Evolutionary conservation across 2,797 vertebrate species (phyloP).

Genomic region (Cetoscarus ocellatus): DNA sequence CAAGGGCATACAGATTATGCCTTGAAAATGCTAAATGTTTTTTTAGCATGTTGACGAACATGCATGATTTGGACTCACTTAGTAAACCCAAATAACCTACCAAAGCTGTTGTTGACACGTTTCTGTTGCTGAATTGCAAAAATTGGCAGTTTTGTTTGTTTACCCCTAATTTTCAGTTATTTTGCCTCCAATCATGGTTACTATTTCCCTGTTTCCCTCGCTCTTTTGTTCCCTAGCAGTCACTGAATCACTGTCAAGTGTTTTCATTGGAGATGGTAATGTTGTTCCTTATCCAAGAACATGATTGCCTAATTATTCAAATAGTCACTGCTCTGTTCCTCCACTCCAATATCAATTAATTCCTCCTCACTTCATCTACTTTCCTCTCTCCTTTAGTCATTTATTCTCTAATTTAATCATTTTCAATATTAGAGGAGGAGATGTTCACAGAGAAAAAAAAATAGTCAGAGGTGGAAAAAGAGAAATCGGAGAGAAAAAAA

Average conservation of each 20-base stretch:
- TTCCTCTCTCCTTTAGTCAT: constrained; percentile 13
- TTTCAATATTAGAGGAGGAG: constrained; percentile 8
- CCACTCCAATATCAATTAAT: constrained; percentile 34
- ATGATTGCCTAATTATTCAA: constrained; percentile 49
- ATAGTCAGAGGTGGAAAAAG: neutral
- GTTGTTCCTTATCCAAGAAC: constrained; percentile 45
- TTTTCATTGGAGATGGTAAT: constrained; percentile 38
- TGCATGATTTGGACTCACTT: too few species aligned
- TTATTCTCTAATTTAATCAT: constrained; percentile 3
- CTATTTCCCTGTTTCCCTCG: neutral
- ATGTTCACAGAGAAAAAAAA: neutral
- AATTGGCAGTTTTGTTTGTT: too few species aligned
- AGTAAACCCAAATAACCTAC: too few species aligned
- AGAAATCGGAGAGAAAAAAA: neutral
- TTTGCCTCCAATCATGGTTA: neutral
- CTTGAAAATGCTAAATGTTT: too few species aligned
- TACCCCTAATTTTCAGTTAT: neutral
- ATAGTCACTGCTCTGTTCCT: constrained; percentile 30
- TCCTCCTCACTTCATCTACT: constrained; percentile 12
- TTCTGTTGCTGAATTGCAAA: too few species aligned
- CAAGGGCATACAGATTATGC: too few species aligned
- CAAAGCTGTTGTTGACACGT: too few species aligned
- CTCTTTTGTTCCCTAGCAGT: constrained; percentile 5
- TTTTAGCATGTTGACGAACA: too few species aligned
- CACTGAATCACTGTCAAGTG: constrained; percentile 28